Evolutionary conservation across 2,888 invertebrate species (phyloP).

Genomic region (Coelopa pilipes): DNA sequence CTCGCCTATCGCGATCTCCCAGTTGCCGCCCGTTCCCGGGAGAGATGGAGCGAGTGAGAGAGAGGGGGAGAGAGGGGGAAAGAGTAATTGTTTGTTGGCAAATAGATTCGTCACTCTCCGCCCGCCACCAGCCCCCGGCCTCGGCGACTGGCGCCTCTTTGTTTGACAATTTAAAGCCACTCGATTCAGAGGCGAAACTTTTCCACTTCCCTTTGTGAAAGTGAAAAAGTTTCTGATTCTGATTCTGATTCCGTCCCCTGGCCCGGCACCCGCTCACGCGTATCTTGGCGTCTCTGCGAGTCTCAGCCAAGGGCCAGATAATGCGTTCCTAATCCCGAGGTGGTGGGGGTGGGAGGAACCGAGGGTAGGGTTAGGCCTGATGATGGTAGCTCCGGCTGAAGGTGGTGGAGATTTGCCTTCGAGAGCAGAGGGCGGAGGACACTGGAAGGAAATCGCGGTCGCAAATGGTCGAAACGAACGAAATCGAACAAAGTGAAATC

Average conservation of each 20-base stretch:
- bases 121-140: background rate
- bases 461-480: too few species aligned
- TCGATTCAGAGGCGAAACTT: constrained; percentile 15
- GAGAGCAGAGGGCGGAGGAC: too few species aligned
- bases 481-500: too few species aligned
- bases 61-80: background rate
- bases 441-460: too few species aligned
- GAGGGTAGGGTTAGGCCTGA: background rate
- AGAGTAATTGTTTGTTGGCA: constrained; percentile 21
- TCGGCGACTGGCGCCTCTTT: background rate
- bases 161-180: constrained; percentile 19
- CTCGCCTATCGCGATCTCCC: background rate
- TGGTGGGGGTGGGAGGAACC: background rate
- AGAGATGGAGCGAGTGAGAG: background rate
- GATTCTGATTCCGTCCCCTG: constrained; percentile 17
- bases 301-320: constrained; percentile 21
- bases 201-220: constrained; percentile 5
- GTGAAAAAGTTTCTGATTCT: constrained; percentile 22
- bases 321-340: constrained; percentile 25
- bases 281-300: too few species aligned
- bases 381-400: background rate
- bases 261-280: constrained; percentile 5
- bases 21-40: background rate
- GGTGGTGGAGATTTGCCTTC: too few species aligned
- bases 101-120: background rate